Base-by-base conservation (phyloP, 2,113 vertebrate genomes). In the Origma solitaria region DNA sequence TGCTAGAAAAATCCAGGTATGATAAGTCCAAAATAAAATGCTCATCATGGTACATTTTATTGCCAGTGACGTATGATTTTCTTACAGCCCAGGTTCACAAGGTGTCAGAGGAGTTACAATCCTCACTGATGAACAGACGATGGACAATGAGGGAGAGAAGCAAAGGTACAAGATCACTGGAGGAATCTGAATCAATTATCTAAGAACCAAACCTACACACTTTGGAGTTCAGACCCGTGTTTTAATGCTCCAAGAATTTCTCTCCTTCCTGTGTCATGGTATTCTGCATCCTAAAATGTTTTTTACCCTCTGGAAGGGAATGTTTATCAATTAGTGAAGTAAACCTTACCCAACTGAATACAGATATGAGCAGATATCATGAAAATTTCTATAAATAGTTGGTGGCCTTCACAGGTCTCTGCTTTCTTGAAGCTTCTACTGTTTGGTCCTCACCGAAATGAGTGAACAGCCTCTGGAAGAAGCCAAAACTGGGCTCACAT, bases 31-130 rank as follows among this genome's bases (percentile, higher is more conserved):
- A 57, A 17, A 60, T 16, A 77, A 76, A 57, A 57, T 31, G 5
- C 3, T 50, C 28, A 27, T 23, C 3, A 19, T 0, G 1, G 12
- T 53, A 16, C 2, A 15, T 88, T 68, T 70, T 40, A 19, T 45
- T 40, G 40, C 18, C 18, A 28, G 13, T 64, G 21, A 45, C 3
- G 13, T 28, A 22, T 8, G 10, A 85, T 22, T 76, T 76, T 51
- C 15, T 71, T 31, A n/a, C 15, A 71, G 22, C 31, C 21, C 6
- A 79, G 37, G 47, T 71, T 79, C 35, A n/a, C 44, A 56, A 21
- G 1, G 7, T 58, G 22, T 19, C 27, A 50, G 23, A 75, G 8
- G 5, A 81, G 3, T 5, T 78, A 11, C 35, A 64, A n/a, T 31
- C 11, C 7, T 66, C 22, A 21, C 27, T 61, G 13, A 50, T 64